Percentiles rank a stretch among this genome's conserved stretches.
phyloP scores from a whole-genome alignment of 2,797 vertebrate species.

The Sebastes ruberrimus region DNA sequence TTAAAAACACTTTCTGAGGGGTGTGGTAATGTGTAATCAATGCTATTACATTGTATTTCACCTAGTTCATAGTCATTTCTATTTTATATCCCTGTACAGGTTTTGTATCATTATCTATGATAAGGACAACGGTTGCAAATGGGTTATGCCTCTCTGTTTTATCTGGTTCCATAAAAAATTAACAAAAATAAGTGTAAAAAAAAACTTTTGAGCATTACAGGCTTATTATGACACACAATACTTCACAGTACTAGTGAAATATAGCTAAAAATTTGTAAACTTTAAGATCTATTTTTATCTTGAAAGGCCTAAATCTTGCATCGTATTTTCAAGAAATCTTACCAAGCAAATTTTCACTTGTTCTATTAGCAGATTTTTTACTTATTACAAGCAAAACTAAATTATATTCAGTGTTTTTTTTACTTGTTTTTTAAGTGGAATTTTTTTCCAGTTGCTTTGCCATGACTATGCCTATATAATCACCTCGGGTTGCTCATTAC shows the following conservation, averaged over 20 bases:
- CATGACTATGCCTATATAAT: neutral
- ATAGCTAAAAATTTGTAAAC: rapidly evolving
- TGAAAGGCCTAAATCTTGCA: no score
- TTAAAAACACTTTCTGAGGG: neutral
- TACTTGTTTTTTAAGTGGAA: neutral
- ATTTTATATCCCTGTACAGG: no score
- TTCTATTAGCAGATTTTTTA: no score
- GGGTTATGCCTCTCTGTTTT: neutral
- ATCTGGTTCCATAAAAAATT: neutral
- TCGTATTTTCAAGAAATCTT: no score
- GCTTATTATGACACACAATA: no score
- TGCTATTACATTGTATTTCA: neutral
- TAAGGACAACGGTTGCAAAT: neutral
- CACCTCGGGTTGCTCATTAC: neutral
- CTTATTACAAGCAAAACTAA: no score
- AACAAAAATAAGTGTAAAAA: neutral
- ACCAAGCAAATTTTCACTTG: no score
- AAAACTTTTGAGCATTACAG: no score
- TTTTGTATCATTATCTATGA: neutral
- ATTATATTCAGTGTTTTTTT: no score
- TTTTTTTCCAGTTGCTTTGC: neutral
- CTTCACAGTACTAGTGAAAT: no score
- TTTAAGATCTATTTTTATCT: no score
- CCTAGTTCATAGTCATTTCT: neutral
- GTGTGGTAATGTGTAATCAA: neutral